Percentiles rank a stretch among this genome's conserved stretches.
Evolutionary conservation across 2,888 invertebrate genomes (phyloP).

Genomic region (Eupithecia centaureata): DNA sequence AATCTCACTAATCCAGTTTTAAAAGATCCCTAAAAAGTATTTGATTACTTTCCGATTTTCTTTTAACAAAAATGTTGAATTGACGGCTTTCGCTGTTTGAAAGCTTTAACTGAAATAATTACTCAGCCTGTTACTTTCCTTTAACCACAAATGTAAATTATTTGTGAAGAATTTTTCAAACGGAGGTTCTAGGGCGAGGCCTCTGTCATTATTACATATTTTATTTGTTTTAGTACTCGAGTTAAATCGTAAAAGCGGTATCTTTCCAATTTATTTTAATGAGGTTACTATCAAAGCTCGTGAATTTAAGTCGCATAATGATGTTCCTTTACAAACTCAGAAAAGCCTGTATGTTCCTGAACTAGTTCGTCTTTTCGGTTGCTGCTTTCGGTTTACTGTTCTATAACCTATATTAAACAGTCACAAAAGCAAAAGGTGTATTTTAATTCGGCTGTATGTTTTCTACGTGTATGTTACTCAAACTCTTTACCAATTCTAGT

Average conservation of each 20-base stretch:
- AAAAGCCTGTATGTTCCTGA: conserved; percentile 15
- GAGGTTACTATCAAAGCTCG: conserved; percentile 43
- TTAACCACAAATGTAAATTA: conserved; percentile 9
- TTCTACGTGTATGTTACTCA: too few relatives aligned
- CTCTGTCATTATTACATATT: conserved; percentile 16
- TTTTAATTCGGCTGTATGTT: too few relatives aligned
- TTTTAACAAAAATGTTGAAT: conserved; percentile 4
- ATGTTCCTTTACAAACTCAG: conserved; percentile 37
- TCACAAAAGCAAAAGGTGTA: too few relatives aligned
- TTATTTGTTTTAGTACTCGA: conserved; percentile 21
- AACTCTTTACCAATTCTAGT: too few relatives aligned
- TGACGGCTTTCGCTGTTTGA: not conserved
- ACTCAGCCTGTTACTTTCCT: conserved; percentile 2
- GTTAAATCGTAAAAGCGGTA: conserved; percentile 35
- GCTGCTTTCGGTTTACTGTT: too few relatives aligned
- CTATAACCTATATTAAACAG: too few relatives aligned
- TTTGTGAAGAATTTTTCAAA: not conserved
- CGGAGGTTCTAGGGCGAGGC: not conserved
- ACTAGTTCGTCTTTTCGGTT: conserved; percentile 8
- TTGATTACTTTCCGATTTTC: conserved; percentile 25
- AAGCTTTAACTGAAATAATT: conserved; percentile 4
- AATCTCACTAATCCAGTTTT: conserved; percentile 36
- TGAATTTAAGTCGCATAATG: conserved; percentile 22
- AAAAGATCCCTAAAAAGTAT: conserved; percentile 32
- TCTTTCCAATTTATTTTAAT: conserved; percentile 55